These are phyloP conservation scores for Drosophila kanekoi DNA, from an alignment of 2,888 invertebrate species.

Conservation along the genomic window DNA sequence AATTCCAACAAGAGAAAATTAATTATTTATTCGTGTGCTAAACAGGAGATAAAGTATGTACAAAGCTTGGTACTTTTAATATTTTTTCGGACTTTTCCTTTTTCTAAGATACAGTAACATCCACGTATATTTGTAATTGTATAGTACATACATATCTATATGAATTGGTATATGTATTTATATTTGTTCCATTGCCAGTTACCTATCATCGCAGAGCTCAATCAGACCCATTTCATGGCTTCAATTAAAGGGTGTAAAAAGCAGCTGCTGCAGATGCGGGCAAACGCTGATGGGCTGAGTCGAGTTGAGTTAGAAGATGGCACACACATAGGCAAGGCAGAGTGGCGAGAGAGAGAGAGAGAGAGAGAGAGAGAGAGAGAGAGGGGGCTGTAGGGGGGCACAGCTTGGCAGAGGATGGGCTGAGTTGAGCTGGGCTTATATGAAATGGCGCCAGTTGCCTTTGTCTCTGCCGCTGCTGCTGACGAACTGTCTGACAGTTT, in stretches of 20 bases:
- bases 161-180: background rate
- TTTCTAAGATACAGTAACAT: no score
- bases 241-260: conserved; percentile 1
- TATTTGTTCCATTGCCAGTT: background rate
- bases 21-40: no score
- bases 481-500: conserved; percentile 48
- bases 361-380: no score
- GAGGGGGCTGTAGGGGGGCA: background rate
- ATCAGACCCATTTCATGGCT: background rate
- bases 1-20: no score
- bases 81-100: background rate
- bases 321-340: background rate
- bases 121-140: no score
- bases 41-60: no score
- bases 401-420: background rate
- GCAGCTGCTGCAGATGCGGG: conserved; percentile 17
- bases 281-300: conserved; percentile 27
- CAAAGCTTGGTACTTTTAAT: background rate
- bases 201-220: background rate
- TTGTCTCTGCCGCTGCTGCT: conserved; percentile 17
- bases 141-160: background rate
- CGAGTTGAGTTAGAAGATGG: conserved; percentile 4
- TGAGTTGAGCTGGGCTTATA: conserved; percentile 6
- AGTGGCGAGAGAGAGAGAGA: no score
- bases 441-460: conserved; percentile 8